Evolutionary conservation across 1,140 invertebrate species (phyloP).

Genomic region (Drosophila willistoni): DNA sequence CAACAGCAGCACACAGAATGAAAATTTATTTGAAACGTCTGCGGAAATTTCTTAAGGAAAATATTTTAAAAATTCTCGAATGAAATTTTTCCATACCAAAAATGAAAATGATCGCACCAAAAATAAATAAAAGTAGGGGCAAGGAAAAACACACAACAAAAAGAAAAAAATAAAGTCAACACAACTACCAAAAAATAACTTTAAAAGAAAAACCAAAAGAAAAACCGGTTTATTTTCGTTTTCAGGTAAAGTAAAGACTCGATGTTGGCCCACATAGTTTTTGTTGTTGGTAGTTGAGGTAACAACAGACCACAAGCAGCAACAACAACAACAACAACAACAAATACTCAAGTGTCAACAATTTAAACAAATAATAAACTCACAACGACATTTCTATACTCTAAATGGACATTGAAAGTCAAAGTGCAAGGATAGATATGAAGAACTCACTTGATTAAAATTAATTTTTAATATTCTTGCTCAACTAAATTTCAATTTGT

Average conservation of each 20-base stretch:
- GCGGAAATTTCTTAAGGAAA: slow-evolving; percentile 19
- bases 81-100: slow-evolving; percentile 37
- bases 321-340: slow-evolving; percentile 29
- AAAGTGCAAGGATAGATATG: too few species aligned
- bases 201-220: slow-evolving; percentile 24
- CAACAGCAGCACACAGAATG: background rate
- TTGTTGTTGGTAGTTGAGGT: slow-evolving; percentile 18
- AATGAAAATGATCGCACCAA: slow-evolving; percentile 22
- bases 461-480: too few species aligned
- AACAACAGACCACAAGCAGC: background rate
- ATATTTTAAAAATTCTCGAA: slow-evolving; percentile 22
- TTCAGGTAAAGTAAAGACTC: slow-evolving; percentile 5
- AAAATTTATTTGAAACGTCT: slow-evolving; percentile 55
- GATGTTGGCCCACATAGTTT: slow-evolving; percentile 45
- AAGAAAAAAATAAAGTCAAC: background rate
- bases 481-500: too few species aligned
- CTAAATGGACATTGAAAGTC: background rate
- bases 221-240: slow-evolving; percentile 46
- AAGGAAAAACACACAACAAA: too few species aligned
- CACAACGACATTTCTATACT: background rate
- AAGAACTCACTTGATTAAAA: too few species aligned
- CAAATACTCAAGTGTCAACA: slow-evolving; percentile 36
- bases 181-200: background rate
- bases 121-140: background rate
- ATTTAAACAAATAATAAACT: background rate